A percentile compares a stretch with the other conserved stretches of the same genome.
Conservation (phyloP, 2,888 invertebrate genomes). For the Bimastos eiseni region DNA sequence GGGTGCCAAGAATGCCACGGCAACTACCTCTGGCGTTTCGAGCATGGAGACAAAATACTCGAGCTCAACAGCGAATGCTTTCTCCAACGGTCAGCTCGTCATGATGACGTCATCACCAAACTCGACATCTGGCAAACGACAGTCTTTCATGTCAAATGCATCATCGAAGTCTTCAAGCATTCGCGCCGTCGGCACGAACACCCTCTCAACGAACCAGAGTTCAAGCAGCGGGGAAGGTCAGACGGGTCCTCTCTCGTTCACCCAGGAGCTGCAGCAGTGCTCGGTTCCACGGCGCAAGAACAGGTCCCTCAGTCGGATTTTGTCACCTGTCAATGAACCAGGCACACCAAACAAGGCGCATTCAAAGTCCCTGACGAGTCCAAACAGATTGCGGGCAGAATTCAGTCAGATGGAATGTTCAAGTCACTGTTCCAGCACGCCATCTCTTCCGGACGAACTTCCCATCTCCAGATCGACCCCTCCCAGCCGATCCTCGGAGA, state of each 20-base stretch:
- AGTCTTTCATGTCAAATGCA: slow-evolving; percentile 17
- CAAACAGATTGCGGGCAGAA: not conserved
- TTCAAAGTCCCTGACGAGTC: not conserved
- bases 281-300: slow-evolving; percentile 32
- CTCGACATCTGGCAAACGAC: not conserved
- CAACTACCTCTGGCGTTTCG: slow-evolving; percentile 39
- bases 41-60: slow-evolving; percentile 38
- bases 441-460: slow-evolving; percentile 13
- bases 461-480: not conserved
- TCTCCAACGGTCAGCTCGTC: not conserved
- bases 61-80: slow-evolving; percentile 25
- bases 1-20: slow-evolving; percentile 30
- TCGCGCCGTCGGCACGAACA: slow-evolving; percentile 70
- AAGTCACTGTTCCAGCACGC: slow-evolving; percentile 19
- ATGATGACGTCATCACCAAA: slow-evolving; percentile 23
- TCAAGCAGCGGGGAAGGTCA: slow-evolving; percentile 39
- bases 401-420: slow-evolving; percentile 15
- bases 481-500: not conserved
- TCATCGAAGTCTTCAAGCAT: slow-evolving; percentile 65
- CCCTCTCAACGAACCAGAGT: slow-evolving; percentile 67
- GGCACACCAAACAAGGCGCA: not conserved
- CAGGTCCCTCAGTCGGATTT: slow-evolving; percentile 25
- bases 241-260: slow-evolving; percentile 72
- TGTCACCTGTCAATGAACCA: slow-evolving; percentile 20
- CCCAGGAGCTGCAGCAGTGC: slow-evolving; percentile 82